Evolutionary conservation across 92 coral and sea anemone genomes (phyloP).

Genomic region (Siderastrea siderea): DNA sequence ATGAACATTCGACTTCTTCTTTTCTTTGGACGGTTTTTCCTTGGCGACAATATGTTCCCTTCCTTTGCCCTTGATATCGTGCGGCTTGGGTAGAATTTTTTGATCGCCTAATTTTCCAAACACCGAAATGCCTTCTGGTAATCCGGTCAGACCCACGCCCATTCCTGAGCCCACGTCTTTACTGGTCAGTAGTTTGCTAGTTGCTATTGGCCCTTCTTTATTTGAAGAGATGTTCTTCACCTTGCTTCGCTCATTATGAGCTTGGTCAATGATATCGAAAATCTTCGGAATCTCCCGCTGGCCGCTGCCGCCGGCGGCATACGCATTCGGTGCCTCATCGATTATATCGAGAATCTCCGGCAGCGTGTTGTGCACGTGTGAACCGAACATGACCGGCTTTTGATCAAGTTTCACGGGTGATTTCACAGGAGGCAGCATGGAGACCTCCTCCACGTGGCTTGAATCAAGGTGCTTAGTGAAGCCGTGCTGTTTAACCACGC

Average conservation of each 20-base stretch:
- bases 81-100: slow-evolving; percentile 55
- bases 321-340: slow-evolving; percentile 75
- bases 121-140: slow-evolving; percentile 89
- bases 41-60: slow-evolving; percentile 69
- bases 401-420: slow-evolving; percentile 36
- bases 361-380: slow-evolving; percentile 44
- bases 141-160: slow-evolving; percentile 88
- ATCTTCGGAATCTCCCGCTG: slow-evolving; percentile 90
- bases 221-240: slow-evolving; percentile 56
- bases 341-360: slow-evolving; percentile 92
- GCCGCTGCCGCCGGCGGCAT: slow-evolving; percentile 70
- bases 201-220: slow-evolving; percentile 97
- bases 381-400: slow-evolving; percentile 13
- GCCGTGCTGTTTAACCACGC: slow-evolving; percentile 20
- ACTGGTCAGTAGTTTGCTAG: slow-evolving; percentile 97
- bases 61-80: slow-evolving; percentile 53
- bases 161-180: slow-evolving; percentile 98
- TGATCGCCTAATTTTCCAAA: slow-evolving; percentile 88
- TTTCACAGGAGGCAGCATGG: slow-evolving; percentile 37
- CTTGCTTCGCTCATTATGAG: slow-evolving; percentile 69
- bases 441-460: slow-evolving; percentile 70
- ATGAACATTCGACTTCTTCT: slow-evolving; percentile 64
- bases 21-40: slow-evolving; percentile 6
- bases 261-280: slow-evolving; percentile 97
- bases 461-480: slow-evolving; percentile 67